phyloP scores from a whole-genome alignment of 2,113 vertebrate species.

The Cephalopholis sonnerati region DNA sequence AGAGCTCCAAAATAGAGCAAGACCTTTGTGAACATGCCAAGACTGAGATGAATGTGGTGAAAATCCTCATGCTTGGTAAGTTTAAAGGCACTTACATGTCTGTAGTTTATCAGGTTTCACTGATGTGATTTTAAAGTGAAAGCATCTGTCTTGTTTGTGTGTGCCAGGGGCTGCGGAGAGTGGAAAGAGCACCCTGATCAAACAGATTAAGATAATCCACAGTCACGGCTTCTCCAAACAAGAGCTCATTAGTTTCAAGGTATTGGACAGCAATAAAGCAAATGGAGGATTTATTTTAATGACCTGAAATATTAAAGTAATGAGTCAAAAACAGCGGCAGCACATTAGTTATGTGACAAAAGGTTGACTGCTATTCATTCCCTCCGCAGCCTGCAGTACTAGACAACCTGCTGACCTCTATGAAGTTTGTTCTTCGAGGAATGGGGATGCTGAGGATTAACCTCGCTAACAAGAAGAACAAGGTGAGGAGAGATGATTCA shows the following conservation, averaged over 20 bases:
- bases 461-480: slow-evolving; percentile 83
- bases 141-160: neutral
- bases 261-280: neutral
- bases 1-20: slow-evolving; percentile 77
- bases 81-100: neutral
- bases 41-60: slow-evolving; percentile 75
- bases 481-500: slow-evolving; percentile 56
- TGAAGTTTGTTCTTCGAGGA: slow-evolving; percentile 86
- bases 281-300: neutral
- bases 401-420: slow-evolving; percentile 86
- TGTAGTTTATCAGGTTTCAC: neutral
- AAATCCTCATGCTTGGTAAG: slow-evolving; percentile 84
- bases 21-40: slow-evolving; percentile 77
- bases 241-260: slow-evolving; percentile 85
- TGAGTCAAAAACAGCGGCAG: too few relatives aligned
- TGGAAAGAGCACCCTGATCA: slow-evolving; percentile 85
- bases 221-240: slow-evolving; percentile 83
- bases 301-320: neutral
- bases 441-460: slow-evolving; percentile 86
- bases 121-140: neutral
- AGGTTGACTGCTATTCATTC: neutral
- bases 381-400: slow-evolving; percentile 80
- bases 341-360: neutral
- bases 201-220: slow-evolving; percentile 86
- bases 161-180: slow-evolving; percentile 82